A percentile compares a stretch with the other conserved stretches of the same genome.
Conservation (phyloP, 1,140 invertebrate genomes). For the Xylocopa sonorina region DNA sequence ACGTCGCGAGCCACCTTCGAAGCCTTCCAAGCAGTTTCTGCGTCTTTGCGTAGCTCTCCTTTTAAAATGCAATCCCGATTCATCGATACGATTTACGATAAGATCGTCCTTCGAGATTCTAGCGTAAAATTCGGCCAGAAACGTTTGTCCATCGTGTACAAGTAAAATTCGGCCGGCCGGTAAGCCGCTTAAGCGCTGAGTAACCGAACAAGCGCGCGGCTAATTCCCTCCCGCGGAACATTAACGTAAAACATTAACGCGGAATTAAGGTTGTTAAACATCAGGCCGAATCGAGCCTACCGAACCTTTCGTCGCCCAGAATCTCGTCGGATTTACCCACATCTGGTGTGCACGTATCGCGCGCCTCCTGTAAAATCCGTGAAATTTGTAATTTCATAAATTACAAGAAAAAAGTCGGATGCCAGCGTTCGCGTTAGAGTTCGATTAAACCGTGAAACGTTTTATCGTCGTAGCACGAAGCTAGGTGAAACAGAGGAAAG, state of each 20-base stretch:
- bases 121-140: conserved; percentile 3
- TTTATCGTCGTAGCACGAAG: too few species aligned
- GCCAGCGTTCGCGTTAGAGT: too few species aligned
- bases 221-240: conserved; percentile 59
- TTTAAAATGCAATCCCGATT: too few species aligned
- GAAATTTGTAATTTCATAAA: too few species aligned
- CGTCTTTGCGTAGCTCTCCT: too few species aligned
- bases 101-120: neutral
- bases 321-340: neutral
- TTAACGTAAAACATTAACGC: conserved; percentile 63
- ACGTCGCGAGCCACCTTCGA: neutral
- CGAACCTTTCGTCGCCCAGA: neutral
- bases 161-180: conserved; percentile 43
- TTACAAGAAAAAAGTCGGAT: too few species aligned
- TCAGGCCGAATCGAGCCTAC: neutral
- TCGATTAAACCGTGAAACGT: too few species aligned
- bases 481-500: too few species aligned
- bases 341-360: too few species aligned
- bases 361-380: too few species aligned
- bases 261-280: conserved; percentile 52
- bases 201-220: conserved; percentile 55
- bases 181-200: conserved; percentile 61
- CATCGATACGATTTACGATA: neutral
- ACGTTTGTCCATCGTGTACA: conserved; percentile 2
- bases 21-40: neutral